Conservation (phyloP, 1,140 invertebrate species). For the Trachymyrmex cornetzi region DNA sequence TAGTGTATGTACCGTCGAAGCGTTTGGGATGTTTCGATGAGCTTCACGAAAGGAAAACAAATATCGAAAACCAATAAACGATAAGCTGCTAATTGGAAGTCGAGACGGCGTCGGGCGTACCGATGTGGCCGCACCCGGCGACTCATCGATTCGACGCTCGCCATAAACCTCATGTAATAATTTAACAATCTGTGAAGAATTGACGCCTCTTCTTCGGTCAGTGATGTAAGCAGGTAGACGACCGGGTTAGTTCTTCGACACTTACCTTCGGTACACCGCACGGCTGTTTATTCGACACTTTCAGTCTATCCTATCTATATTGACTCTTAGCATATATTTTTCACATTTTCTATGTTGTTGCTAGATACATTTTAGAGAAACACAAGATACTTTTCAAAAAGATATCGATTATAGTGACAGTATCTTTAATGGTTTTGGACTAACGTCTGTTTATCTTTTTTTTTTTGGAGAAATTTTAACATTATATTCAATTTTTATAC, state of each 20-base stretch:
- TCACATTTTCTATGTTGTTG: neutral
- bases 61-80: constrained; percentile 86
- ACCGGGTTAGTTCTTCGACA: constrained; percentile 48
- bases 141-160: constrained; percentile 73
- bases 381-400: neutral
- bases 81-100: constrained; percentile 85
- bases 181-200: constrained; percentile 68
- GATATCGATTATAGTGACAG: constrained; percentile 1
- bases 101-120: constrained; percentile 79
- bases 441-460: neutral
- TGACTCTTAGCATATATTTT: constrained; percentile 51
- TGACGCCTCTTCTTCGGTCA: constrained; percentile 21
- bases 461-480: neutral
- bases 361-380: constrained; percentile 2
- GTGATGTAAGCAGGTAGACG: constrained; percentile 49
- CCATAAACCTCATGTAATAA: constrained; percentile 76
- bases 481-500: constrained; percentile 2
- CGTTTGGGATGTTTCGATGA: constrained; percentile 56
- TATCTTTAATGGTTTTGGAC: neutral
- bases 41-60: constrained; percentile 75
- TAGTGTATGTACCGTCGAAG: constrained; percentile 26
- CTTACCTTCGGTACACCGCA: constrained; percentile 24
- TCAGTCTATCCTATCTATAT: constrained; percentile 20
- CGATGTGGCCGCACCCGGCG: constrained; percentile 66
- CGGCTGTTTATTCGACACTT: constrained; percentile 63